Conservation (phyloP, 2,888 invertebrate genomes). For the Patella ulyssiponensis region DNA sequence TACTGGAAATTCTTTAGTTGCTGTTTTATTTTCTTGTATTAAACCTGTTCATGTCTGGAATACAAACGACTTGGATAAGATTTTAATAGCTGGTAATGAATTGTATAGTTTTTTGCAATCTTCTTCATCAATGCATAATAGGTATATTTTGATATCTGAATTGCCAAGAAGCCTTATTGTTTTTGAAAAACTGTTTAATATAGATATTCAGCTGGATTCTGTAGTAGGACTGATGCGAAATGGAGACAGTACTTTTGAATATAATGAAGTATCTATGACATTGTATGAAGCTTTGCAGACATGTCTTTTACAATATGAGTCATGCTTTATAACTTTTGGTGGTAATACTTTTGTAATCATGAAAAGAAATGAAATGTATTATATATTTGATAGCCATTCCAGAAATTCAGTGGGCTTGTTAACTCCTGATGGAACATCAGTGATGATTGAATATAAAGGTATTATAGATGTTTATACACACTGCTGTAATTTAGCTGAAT, state of each 20-base stretch:
- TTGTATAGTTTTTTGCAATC: no score
- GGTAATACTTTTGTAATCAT: not conserved
- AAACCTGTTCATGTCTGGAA: not conserved
- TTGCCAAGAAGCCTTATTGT: not conserved
- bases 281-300: not conserved
- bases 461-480: no score
- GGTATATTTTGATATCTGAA: no score
- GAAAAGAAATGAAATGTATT: not conserved
- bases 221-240: not conserved
- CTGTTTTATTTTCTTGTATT: not conserved
- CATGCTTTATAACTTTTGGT: slow-evolving; percentile 1
- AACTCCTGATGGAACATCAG: not conserved
- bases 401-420: not conserved
- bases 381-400: not conserved
- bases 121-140: no score
- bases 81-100: no score
- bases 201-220: not conserved
- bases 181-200: not conserved
- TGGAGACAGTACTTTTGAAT: no score
- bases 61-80: not conserved
- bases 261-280: not conserved
- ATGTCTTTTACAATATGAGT: slow-evolving; percentile 2
- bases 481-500: no score
- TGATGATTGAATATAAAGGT: no score
- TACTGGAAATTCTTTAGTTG: not conserved